Evolutionary conservation across 2,888 invertebrate species (phyloP).

Genomic region (Elegia similella): DNA sequence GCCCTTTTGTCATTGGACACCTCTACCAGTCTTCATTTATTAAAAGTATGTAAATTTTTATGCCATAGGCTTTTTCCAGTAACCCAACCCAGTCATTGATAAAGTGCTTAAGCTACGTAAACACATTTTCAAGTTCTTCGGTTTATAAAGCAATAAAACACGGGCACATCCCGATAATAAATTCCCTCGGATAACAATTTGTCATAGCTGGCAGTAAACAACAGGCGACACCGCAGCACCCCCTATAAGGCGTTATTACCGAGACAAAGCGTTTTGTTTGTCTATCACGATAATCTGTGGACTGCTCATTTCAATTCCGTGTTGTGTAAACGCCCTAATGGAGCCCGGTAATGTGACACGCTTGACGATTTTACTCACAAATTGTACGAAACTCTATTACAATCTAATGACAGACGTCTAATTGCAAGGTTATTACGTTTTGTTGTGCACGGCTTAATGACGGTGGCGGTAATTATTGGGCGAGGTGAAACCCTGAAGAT

Average conservation of each 20-base stretch:
- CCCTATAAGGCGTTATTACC: constrained; percentile 70
- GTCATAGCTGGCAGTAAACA: constrained; percentile 36
- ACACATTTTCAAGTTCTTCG: constrained; percentile 1
- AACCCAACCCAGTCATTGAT: neutral
- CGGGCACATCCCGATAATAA: constrained; percentile 14
- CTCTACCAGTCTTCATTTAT: too few relatives aligned
- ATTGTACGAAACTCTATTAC: constrained; percentile 82
- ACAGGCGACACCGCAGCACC: constrained; percentile 40
- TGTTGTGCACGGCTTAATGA: constrained; percentile 77
- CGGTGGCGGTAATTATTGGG: constrained; percentile 74
- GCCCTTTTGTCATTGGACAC: too few relatives aligned
- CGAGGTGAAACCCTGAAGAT: constrained; percentile 79
- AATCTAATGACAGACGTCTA: constrained; percentile 79
- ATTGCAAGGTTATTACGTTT: constrained; percentile 79
- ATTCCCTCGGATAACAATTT: constrained; percentile 29
- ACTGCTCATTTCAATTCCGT: constrained; percentile 79
- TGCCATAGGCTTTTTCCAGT: too few relatives aligned
- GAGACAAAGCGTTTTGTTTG: constrained; percentile 76
- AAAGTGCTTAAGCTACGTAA: neutral
- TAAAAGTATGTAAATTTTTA: too few relatives aligned
- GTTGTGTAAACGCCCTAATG: constrained; percentile 81
- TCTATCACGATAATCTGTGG: constrained; percentile 80
- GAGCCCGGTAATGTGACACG: constrained; percentile 79
- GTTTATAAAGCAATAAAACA: constrained; percentile 13
- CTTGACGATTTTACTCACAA: constrained; percentile 82